Evolutionary conservation across 2,888 invertebrate genomes (phyloP).

Genomic region (Galerucella nymphaeae): DNA sequence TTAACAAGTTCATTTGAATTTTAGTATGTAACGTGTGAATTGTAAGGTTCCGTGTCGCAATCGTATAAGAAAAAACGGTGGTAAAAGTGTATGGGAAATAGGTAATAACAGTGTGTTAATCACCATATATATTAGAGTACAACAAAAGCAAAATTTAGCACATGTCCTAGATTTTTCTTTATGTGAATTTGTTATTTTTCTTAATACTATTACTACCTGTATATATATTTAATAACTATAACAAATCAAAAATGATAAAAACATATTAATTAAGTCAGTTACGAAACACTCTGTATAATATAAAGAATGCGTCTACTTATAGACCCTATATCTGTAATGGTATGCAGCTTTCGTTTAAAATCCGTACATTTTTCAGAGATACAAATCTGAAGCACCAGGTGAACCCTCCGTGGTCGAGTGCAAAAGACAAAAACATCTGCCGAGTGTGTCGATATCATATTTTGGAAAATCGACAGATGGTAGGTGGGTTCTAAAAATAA

Average conservation of each 20-base stretch:
- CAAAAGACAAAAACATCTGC: constrained; percentile 27
- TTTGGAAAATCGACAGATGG: constrained; percentile 15
- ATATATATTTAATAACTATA: too few species aligned
- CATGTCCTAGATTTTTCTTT: not conserved
- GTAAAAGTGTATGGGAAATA: constrained; percentile 29
- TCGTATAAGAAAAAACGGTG: constrained; percentile 29
- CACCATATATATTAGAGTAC: constrained; percentile 9
- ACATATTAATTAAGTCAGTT: not conserved
- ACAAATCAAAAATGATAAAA: not conserved
- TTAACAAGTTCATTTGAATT: not conserved
- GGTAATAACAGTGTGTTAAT: constrained; percentile 29
- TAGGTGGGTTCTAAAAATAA: constrained; percentile 10
- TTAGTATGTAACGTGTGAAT: constrained; percentile 29
- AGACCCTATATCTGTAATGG: constrained; percentile 7
- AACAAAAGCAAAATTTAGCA: constrained; percentile 9
- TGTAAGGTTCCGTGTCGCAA: constrained; percentile 19
- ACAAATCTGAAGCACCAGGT: constrained; percentile 18
- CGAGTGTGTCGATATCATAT: constrained; percentile 20
- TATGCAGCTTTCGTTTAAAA: constrained; percentile 3
- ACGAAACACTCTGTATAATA: not conserved
- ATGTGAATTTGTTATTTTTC: too few species aligned
- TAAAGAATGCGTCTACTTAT: not conserved
- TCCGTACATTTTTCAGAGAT: constrained; percentile 8
- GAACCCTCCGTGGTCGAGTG: constrained; percentile 4
- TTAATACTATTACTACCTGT: too few species aligned